Evolutionary conservation across 1,140 invertebrate species (phyloP).

Genomic region (Oreohelix idahoensis): DNA sequence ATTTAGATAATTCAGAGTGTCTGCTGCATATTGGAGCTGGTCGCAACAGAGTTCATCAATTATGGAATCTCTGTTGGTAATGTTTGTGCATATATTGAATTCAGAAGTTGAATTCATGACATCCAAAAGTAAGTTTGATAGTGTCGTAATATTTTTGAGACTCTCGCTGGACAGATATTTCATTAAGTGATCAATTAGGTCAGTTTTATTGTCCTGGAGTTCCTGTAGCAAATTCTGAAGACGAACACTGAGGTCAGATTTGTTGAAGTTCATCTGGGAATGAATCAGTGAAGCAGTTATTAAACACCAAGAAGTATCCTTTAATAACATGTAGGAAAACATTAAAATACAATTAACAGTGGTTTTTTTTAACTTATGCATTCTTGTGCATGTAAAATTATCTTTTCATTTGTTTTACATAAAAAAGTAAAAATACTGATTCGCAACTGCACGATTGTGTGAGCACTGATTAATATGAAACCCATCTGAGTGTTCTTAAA

Average conservation of each 20-base stretch:
- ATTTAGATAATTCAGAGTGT: background rate
- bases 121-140: background rate
- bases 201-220: background rate
- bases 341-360: too few relatives aligned
- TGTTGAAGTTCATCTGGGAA: constrained; percentile 3
- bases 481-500: too few relatives aligned
- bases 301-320: too few relatives aligned
- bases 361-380: too few relatives aligned
- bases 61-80: background rate
- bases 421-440: too few relatives aligned
- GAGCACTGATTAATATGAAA: too few relatives aligned
- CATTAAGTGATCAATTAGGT: background rate
- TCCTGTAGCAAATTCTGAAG: background rate
- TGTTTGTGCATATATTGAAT: background rate
- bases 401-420: too few relatives aligned
- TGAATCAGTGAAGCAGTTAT: too few relatives aligned
- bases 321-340: too few relatives aligned
- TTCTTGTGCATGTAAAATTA: too few relatives aligned
- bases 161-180: background rate
- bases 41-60: background rate
- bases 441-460: too few relatives aligned
- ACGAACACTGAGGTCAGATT: background rate
- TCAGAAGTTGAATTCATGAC: background rate
- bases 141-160: background rate
- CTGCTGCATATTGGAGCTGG: background rate